phyloP scores from a whole-genome alignment of 2,113 vertebrate species.

The Psittacara wagleri region DNA sequence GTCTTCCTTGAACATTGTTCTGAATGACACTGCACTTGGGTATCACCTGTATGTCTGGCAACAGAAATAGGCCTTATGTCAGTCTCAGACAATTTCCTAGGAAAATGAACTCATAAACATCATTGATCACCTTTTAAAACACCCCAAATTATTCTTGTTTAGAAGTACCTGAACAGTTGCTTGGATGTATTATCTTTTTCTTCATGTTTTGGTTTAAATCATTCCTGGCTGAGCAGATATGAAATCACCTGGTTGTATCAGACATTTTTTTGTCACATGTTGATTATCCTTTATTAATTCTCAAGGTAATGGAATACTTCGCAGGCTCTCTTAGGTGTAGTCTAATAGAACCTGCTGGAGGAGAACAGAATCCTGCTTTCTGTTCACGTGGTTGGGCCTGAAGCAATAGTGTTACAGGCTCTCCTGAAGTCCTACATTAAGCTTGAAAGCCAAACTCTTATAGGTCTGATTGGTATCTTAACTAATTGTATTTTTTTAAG shows the following conservation, averaged over 20 bases:
- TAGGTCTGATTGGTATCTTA: background rate
- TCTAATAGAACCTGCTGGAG: background rate
- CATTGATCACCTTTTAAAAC: background rate
- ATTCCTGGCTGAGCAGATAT: background rate
- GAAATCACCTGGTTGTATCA: background rate
- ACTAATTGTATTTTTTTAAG: background rate
- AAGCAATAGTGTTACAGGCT: background rate
- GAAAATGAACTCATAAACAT: background rate
- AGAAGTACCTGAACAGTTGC: background rate
- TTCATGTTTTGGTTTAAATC: background rate
- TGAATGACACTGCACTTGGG: background rate
- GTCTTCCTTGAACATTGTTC: background rate
- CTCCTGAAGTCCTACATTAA: background rate
- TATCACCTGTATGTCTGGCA: background rate
- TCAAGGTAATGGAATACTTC: background rate
- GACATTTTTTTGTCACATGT: background rate
- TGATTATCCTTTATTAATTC: background rate
- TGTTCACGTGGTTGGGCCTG: background rate
- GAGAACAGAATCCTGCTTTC: background rate
- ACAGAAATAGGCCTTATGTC: background rate
- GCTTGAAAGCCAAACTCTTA: background rate
- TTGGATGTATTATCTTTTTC: background rate
- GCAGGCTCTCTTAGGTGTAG: background rate
- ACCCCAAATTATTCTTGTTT: background rate
- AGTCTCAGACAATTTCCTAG: background rate